Percentiles rank a stretch among this genome's conserved stretches.
These are phyloP conservation scores for Caenorhabditis parvicauda DNA, from an alignment of 2,888 invertebrate genomes.

Conservation along the genomic window DNA sequence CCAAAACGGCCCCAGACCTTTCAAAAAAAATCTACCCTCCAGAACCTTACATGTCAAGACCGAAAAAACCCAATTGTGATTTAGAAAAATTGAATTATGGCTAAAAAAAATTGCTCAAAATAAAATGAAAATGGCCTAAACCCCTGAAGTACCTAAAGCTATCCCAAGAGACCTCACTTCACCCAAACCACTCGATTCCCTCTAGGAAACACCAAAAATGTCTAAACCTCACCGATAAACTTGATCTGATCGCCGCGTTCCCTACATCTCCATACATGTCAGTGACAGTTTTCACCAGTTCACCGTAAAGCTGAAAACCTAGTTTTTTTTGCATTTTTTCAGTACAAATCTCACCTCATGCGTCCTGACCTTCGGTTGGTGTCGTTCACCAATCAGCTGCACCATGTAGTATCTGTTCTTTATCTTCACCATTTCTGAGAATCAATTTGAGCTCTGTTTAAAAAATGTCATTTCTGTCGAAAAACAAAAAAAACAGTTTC, in stretches of 20 bases:
- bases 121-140: no score
- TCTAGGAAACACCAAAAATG: no score
- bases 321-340: conserved; percentile 2
- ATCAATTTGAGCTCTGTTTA: background rate
- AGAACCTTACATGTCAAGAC: no score
- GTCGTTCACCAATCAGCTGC: conserved; percentile 20
- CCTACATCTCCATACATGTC: conserved; percentile 43
- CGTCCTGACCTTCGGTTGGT: conserved; percentile 1
- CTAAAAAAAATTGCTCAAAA: no score
- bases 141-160: no score
- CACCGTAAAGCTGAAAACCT: conserved; percentile 15
- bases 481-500: background rate
- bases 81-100: no score
- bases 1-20: no score
- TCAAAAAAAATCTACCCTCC: no score
- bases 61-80: no score
- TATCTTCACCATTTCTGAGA: conserved; percentile 28
- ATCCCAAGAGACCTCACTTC: no score
- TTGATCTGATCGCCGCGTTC: conserved; percentile 24
- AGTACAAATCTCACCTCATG: background rate
- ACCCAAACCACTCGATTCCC: no score
- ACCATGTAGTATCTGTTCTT: conserved; percentile 32
- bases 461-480: background rate
- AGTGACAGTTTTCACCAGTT: conserved; percentile 18
- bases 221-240: conserved; percentile 16